Evolutionary conservation across 2,888 invertebrate species (phyloP).

Genomic region (Mythimna albipuncta): DNA sequence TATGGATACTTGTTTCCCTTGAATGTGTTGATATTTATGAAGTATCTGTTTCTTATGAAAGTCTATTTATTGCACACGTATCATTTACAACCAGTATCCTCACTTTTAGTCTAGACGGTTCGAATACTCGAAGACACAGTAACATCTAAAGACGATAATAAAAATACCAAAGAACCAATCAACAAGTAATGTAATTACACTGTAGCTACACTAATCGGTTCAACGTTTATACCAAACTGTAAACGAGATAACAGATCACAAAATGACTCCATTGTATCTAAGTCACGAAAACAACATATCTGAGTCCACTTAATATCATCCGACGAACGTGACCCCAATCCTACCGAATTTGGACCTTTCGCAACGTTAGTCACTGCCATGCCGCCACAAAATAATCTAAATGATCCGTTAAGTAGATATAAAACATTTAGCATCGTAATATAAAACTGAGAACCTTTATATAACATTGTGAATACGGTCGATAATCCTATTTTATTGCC

Average conservation of each 20-base stretch:
- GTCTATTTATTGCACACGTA: conserved; percentile 10
- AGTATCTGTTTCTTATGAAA: conserved; percentile 23
- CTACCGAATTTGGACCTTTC: conserved; percentile 71
- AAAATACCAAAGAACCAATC: conserved; percentile 7
- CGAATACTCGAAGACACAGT: background rate
- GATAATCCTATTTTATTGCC: conserved; percentile 51
- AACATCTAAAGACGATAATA: background rate
- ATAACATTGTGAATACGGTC: conserved; percentile 26
- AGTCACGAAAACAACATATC: conserved; percentile 86
- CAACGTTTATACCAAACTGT: conserved; percentile 9
- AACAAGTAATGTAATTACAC: conserved; percentile 27
- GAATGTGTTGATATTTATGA: conserved; percentile 33
- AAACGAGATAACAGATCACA: conserved; percentile 51
- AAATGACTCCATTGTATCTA: conserved; percentile 56
- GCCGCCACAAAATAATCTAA: conserved; percentile 53
- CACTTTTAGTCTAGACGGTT: background rate
- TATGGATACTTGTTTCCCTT: conserved; percentile 58
- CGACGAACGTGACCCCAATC: conserved; percentile 85
- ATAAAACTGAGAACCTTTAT: conserved; percentile 48
- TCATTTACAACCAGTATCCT: background rate
- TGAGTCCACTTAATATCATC: conserved; percentile 83
- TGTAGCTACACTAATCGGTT: conserved; percentile 21
- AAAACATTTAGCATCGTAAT: conserved; percentile 59
- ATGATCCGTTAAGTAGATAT: conserved; percentile 54
- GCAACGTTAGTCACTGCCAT: conserved; percentile 47